A percentile compares a stretch with the other conserved stretches of the same genome.
These are phyloP conservation scores for Saturnia japonica DNA, from an alignment of 2,888 invertebrate genomes.

Conservation along the genomic window DNA sequence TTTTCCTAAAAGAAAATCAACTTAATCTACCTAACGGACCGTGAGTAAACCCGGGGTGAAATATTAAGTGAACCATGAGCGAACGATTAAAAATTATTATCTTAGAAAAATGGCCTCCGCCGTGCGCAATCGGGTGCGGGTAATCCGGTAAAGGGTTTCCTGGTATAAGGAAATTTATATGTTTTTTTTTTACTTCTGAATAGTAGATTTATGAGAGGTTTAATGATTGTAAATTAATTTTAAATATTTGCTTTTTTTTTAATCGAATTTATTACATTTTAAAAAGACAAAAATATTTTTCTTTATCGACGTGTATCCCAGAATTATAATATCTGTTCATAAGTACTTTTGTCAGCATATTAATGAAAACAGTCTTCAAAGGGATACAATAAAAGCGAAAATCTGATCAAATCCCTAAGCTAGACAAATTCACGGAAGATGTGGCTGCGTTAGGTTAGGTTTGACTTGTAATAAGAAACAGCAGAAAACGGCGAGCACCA, in stretches of 20 bases:
- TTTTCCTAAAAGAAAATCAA: constrained; percentile 39
- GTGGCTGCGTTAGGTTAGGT: too few species aligned
- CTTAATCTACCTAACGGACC: constrained; percentile 48
- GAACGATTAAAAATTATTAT: constrained; percentile 23
- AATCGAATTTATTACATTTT: neutral
- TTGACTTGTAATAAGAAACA: too few species aligned
- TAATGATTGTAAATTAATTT: neutral
- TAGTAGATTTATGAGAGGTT: neutral
- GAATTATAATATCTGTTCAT: too few species aligned
- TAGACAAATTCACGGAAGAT: too few species aligned
- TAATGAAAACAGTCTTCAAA: too few species aligned
- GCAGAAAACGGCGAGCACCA: too few species aligned
- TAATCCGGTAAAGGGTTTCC: constrained; percentile 18
- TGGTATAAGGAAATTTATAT: constrained; percentile 10
- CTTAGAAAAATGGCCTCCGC: constrained; percentile 23
- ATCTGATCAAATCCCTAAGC: too few species aligned
- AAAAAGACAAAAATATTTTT: too few species aligned
- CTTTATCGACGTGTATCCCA: too few species aligned
- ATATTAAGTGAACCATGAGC: constrained; percentile 20
- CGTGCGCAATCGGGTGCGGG: constrained; percentile 18
- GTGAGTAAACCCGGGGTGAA: constrained; percentile 32
- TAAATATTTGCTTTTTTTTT: neutral
- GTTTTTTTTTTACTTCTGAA: neutral
- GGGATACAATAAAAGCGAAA: too few species aligned
- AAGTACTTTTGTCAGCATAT: too few species aligned